Conservation (phyloP, 2,888 invertebrate species). For the Syrista parreyssii region DNA sequence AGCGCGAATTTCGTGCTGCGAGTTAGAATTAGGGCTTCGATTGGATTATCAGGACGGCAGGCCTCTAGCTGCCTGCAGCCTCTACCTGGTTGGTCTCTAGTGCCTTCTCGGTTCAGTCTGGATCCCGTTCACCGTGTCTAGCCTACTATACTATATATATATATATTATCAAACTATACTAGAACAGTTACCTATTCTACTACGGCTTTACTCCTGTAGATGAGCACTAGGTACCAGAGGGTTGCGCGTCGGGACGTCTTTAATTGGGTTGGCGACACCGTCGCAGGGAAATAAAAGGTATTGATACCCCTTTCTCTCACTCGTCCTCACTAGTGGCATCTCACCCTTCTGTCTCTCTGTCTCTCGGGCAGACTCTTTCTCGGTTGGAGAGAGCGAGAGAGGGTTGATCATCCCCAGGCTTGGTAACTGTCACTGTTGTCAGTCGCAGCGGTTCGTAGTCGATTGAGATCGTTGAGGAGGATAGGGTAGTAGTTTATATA, state of each 20-base stretch:
- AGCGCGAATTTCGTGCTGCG: constrained; percentile 62
- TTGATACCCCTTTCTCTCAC: constrained; percentile 32
- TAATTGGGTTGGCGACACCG: constrained; percentile 64
- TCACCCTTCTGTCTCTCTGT: constrained; percentile 26
- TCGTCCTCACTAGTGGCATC: constrained; percentile 14
- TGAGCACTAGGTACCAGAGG: neutral
- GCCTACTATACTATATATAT: neutral
- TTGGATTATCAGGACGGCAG: constrained; percentile 62
- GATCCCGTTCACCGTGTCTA: neutral
- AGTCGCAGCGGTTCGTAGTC: neutral
- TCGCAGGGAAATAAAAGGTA: constrained; percentile 56
- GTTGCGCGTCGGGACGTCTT: constrained; percentile 61
- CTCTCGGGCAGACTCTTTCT: constrained; percentile 5
- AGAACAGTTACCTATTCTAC: neutral
- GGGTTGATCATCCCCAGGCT: neutral
- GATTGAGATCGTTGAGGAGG: neutral
- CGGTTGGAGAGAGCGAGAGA: neutral
- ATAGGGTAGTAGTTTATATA: neutral
- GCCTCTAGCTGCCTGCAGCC: constrained; percentile 17
- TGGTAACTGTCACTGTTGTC: neutral
- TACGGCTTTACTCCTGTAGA: neutral
- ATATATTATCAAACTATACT: neutral
- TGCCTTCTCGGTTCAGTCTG: constrained; percentile 34
- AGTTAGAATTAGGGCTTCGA: constrained; percentile 65
- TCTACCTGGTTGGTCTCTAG: constrained; percentile 43